phyloP scores from a whole-genome alignment of 2,888 invertebrate species.

The Pyrgus malvae region DNA sequence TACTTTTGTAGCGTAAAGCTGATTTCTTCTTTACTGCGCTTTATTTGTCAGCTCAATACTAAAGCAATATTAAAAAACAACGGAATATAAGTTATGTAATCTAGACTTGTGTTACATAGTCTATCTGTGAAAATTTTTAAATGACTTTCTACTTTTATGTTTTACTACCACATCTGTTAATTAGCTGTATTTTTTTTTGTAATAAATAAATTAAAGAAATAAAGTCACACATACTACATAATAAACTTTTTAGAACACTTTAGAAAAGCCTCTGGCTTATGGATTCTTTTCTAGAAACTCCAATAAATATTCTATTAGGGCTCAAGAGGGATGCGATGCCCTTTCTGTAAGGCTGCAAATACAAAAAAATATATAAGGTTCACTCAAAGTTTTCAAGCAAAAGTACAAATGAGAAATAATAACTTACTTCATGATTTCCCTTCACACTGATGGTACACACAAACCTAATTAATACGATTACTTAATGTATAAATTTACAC shows the following conservation, averaged over 20 bases:
- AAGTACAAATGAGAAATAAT: not conserved
- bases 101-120: too few relatives aligned
- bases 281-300: not conserved
- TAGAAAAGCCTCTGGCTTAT: not conserved
- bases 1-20: not conserved
- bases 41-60: not conserved
- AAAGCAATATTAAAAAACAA: not conserved
- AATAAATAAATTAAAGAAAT: too few relatives aligned
- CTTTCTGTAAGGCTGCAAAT: not conserved
- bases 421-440: not conserved
- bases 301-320: not conserved
- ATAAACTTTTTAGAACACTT: too few relatives aligned
- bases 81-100: not conserved
- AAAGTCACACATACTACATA: too few relatives aligned
- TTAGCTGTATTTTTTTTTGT: too few relatives aligned
- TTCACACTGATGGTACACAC: not conserved
- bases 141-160: too few relatives aligned
- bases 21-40: not conserved
- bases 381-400: not conserved
- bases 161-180: too few relatives aligned
- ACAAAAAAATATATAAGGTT: not conserved
- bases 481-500: too few relatives aligned
- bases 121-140: too few relatives aligned
- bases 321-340: not conserved
- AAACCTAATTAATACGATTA: too few relatives aligned